Evolutionary conservation across 2,888 invertebrate genomes (phyloP).

Genomic region (Aricia artaxerxes): DNA sequence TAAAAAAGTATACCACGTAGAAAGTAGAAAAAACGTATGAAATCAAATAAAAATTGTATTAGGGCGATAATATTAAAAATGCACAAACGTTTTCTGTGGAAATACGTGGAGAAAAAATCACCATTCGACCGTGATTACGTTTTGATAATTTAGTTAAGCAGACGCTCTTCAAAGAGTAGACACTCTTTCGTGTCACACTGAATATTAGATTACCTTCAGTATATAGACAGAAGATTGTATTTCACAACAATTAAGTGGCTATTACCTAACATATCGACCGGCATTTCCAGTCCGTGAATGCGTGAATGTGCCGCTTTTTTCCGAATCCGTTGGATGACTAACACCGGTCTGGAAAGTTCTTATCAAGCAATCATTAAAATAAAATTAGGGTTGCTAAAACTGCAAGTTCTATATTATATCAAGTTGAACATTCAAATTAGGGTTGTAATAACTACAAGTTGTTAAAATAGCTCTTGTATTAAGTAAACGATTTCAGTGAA

Average conservation of each 20-base stretch:
- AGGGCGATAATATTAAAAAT: background rate
- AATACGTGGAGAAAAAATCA: too few species aligned
- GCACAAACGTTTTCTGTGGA: background rate
- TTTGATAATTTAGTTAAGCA: too few species aligned
- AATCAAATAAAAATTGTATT: background rate
- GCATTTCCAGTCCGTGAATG: constrained; percentile 7
- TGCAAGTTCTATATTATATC: background rate
- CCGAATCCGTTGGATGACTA: background rate
- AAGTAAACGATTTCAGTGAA: too few species aligned
- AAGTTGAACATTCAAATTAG: background rate
- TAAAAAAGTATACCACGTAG: background rate
- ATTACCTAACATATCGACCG: constrained; percentile 30
- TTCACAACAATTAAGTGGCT: constrained; percentile 17
- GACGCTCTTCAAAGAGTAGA: too few species aligned
- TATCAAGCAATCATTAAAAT: background rate
- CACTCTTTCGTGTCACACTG: background rate
- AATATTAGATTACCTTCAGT: background rate
- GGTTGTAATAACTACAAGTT: background rate
- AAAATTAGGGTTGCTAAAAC: background rate
- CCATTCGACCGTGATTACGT: too few species aligned
- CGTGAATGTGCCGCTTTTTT: constrained; percentile 19
- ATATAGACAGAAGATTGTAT: background rate
- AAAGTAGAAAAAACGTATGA: background rate
- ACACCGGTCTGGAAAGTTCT: constrained; percentile 6
- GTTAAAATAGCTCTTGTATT: background rate